Percentiles rank a stretch among this genome's conserved stretches.
These are phyloP conservation scores for Lasioglossum zephyrum DNA, from an alignment of 2,888 invertebrate species.

Conservation along the genomic window DNA sequence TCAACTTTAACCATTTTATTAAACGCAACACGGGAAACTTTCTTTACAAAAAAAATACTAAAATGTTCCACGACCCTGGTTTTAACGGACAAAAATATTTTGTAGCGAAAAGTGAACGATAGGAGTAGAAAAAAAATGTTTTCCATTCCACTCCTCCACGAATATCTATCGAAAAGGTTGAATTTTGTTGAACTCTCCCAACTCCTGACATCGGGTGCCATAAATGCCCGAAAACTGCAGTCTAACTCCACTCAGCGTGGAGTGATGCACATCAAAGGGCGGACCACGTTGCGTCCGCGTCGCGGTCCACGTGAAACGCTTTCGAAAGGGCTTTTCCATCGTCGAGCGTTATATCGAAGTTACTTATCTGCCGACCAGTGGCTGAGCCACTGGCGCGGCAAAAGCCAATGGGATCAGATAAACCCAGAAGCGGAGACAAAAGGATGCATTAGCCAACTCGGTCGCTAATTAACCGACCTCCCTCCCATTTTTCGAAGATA, in stretches of 20 bases:
- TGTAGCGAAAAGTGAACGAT: not conserved
- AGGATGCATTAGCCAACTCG: slow-evolving; percentile 79
- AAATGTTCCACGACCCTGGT: not conserved
- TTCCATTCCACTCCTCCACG: not conserved
- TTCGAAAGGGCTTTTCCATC: slow-evolving; percentile 60
- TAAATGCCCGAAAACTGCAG: not conserved
- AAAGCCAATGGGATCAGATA: slow-evolving; percentile 74
- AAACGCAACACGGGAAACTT: not conserved
- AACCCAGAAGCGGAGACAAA: slow-evolving; percentile 75
- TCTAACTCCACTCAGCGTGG: not conserved
- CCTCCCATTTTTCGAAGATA: slow-evolving; percentile 71
- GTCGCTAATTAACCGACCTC: slow-evolving; percentile 76
- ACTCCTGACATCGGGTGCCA: not conserved
- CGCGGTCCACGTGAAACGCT: slow-evolving; percentile 45
- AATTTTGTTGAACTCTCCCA: not conserved
- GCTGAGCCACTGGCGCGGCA: slow-evolving; percentile 52
- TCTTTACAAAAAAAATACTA: not conserved
- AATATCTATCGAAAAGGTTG: not conserved
- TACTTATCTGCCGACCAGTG: slow-evolving; percentile 57
- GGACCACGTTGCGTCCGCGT: slow-evolving; percentile 8
- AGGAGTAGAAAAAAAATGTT: not conserved
- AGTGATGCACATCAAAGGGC: not conserved
- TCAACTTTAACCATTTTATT: not conserved
- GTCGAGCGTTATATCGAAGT: slow-evolving; percentile 51
- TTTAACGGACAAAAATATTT: not conserved